Base-by-base conservation (phyloP, 2,113 vertebrate genomes). In the Prinia subflava region DNA sequence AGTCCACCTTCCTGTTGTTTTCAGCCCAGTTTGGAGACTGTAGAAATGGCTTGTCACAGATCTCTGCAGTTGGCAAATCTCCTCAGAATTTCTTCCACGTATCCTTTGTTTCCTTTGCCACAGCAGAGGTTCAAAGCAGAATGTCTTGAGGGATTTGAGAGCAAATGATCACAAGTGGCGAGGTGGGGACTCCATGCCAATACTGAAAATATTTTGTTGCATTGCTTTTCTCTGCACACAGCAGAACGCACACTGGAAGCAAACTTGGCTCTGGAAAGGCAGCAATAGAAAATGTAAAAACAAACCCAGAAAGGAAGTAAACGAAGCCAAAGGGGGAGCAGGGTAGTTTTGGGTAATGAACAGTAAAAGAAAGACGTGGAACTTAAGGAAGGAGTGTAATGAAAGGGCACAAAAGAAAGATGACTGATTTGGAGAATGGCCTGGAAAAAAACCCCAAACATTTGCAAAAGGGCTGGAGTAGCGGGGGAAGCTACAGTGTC, bases 281-380 rank as follows among this genome's bases (percentile, higher is more conserved):
- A 95, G 87, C 89, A 89, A 87, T 89, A 96, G 93, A 95, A 91
- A 95, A 95, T 84, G 91, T 82, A 84, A 79, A 92, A 95, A 95
- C 83, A 95, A 92, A 95, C 73, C 73, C 81, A 92, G 96, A 94
- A 97, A 92, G 94, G 92, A 95, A 95, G 92, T 95, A 56, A 30
- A 87, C 69, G 63, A 78, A 89, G 87, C 89, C 57, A 69, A 85
- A 89, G 67, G 74, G 96, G 92, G 90, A 84, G 76, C 49, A 76
- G 95, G 56, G 91, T 90, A 85, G 88, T 80, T 80, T 89, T 88
- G 95, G 64, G 85, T 95, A 93, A 80, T 83, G 68, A 93, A 83
- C 76, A 90, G 85, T 80, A 83, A 80, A 90, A 94, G 90, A 88
- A 86, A 90, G 88, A 95, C 31, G 57, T 86, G 56, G 85, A 69